Evolutionary conservation across 2,113 vertebrate species (phyloP), one percentile per base, ranked within the genome.

Genomic region (Coregonus clupeaformis): DNA sequence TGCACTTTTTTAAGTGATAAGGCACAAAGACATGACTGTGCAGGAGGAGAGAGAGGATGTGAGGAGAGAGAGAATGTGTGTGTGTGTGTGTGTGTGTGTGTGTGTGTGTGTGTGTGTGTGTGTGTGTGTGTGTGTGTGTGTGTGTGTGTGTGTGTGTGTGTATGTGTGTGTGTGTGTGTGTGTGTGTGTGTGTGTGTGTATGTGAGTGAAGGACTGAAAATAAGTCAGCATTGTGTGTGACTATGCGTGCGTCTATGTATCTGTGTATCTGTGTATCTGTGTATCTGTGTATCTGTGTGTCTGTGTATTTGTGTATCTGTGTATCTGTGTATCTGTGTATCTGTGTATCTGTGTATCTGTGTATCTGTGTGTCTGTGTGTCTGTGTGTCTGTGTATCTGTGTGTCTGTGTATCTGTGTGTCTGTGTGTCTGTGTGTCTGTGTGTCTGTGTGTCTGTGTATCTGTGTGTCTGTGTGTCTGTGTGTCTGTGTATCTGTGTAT

Each of bases 61-160:
- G 1, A 20, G 76, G 52, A 36, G 73, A 24, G 36, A 22, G n/a
- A n/a, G n/a, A n/a, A n/a, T n/a, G n/a, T n/a, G 71, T 42, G 69
- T 63, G 69, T 71, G 57, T 63, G 71, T 32, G 72, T 73, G 71
- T 52, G 59, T 36, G 71, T 30, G 24, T 81, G 69, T 74, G 74
- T 62, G 42, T n/a, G n/a, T n/a, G n/a, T n/a, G n/a, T n/a, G n/a
- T n/a, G n/a, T n/a, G n/a, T n/a, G n/a, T n/a, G n/a, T n/a, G n/a
- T n/a, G n/a, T n/a, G n/a, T n/a, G n/a, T n/a, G n/a, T n/a, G n/a
- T n/a, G n/a, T n/a, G n/a, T n/a, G n/a, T n/a, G n/a, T n/a, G n/a
- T n/a, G n/a, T n/a, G n/a, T n/a, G n/a, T n/a, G n/a, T n/a, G n/a
- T n/a, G n/a, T n/a, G n/a, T n/a, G n/a, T 36, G 27, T 60, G 68